phyloP scores from a whole-genome alignment of 2,797 vertebrate genomes.

The Orestias chungarensis region DNA sequence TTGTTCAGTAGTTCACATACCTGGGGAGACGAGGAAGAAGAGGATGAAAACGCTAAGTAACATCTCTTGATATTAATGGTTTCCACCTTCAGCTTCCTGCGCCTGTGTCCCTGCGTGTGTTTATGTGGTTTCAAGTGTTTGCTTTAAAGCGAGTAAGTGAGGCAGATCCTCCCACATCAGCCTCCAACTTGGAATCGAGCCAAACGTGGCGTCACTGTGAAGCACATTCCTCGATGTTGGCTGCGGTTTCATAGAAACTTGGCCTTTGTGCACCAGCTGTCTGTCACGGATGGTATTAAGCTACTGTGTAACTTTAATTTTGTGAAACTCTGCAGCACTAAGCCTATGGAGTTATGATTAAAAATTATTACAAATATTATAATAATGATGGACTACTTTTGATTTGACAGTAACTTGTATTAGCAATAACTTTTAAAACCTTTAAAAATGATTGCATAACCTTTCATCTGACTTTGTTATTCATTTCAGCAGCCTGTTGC shows the following conservation, averaged over 20 bases:
- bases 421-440: background rate
- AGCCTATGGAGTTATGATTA: background rate
- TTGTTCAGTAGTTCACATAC: conserved; percentile 31
- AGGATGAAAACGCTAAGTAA: conserved; percentile 51
- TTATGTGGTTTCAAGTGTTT: conserved; percentile 27
- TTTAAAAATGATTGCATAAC: background rate
- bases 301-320: background rate
- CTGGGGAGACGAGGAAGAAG: conserved; percentile 59
- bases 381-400: background rate
- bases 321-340: background rate
- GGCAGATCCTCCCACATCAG: conserved; percentile 41
- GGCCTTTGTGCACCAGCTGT: conserved; percentile 27
- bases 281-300: conserved; percentile 14
- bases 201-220: conserved; percentile 4
- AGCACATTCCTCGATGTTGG: conserved; percentile 19
- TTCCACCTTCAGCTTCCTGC: background rate
- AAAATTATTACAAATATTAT: background rate
- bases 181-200: conserved; percentile 5
- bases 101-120: conserved; percentile 4
- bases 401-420: background rate
- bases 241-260: conserved; percentile 57
- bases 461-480: background rate
- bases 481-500: background rate
- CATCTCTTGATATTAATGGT: conserved; percentile 30
- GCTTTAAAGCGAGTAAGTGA: conserved; percentile 4